Evolutionary conservation across 1,140 invertebrate species (phyloP).

Genomic region (Conus ventricosus): DNA sequence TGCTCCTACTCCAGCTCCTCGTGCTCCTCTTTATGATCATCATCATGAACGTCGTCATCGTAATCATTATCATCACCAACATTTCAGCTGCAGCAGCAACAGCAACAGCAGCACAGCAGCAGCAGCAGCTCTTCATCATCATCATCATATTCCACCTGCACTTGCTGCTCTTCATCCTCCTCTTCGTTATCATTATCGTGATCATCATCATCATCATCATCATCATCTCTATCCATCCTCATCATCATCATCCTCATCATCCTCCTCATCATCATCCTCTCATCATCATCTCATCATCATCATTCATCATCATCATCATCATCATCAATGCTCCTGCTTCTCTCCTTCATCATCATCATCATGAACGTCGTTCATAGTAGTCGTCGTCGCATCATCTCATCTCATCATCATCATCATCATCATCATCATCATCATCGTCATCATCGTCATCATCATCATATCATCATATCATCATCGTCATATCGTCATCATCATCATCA

Average conservation of each 20-base stretch:
- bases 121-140: no score
- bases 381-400: background rate
- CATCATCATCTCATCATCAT: background rate
- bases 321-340: no score
- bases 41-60: background rate
- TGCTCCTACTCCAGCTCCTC: no score
- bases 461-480: constrained; percentile 12
- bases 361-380: background rate
- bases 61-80: no score
- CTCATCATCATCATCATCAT: constrained; percentile 1
- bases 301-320: no score
- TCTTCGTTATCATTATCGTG: no score
- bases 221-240: no score
- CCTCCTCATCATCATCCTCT: background rate
- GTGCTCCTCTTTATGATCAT: background rate
- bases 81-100: background rate
- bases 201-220: background rate
- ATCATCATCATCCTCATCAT: no score
- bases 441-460: constrained; percentile 14
- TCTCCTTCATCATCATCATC: no score
- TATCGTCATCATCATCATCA: background rate
- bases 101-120: no score
- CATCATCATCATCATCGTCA: background rate
- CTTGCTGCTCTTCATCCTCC: no score
- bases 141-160: no score